Conservation (phyloP, 2,888 invertebrate species). For the Drepanosiphum platanoidis region DNA sequence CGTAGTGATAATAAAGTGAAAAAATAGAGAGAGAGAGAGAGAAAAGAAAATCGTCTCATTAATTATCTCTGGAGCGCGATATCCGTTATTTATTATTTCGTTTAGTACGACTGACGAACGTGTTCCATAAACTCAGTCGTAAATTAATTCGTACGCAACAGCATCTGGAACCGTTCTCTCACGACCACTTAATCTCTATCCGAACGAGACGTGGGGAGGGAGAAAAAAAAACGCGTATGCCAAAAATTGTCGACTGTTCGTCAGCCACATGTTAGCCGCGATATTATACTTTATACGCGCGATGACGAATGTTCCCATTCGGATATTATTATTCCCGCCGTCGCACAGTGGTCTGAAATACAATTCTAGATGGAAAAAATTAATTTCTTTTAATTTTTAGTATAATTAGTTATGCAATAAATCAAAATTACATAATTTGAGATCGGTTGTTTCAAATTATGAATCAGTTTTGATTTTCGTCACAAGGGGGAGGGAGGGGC, state of each 20-base stretch:
- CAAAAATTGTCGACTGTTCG: constrained; percentile 43
- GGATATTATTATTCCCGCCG: too few species aligned
- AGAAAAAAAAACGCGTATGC: constrained; percentile 24
- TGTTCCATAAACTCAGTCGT: background rate
- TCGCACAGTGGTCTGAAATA: too few species aligned
- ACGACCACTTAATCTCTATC: constrained; percentile 46
- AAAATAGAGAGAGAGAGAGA: too few species aligned
- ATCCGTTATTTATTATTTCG: constrained; percentile 13
- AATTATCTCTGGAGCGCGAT: background rate
- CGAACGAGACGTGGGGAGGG: background rate
- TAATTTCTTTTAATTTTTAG: too few species aligned
- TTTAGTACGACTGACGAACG: constrained; percentile 19
- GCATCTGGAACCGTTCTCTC: constrained; percentile 55
- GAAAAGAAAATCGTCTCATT: too few species aligned
- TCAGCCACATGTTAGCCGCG: constrained; percentile 38
- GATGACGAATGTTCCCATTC: constrained; percentile 47
- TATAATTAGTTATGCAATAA: too few species aligned
- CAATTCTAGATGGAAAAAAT: too few species aligned
- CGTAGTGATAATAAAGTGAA: too few species aligned
- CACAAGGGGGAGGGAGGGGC: too few species aligned
- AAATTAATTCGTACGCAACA: constrained; percentile 26
- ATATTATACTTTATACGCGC: constrained; percentile 5
- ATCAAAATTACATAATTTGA: too few species aligned
- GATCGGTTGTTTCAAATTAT: too few species aligned
- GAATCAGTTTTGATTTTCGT: too few species aligned